phyloP scores from a whole-genome alignment of 2,113 vertebrate genomes.

The Diphyllodes magnificus region DNA sequence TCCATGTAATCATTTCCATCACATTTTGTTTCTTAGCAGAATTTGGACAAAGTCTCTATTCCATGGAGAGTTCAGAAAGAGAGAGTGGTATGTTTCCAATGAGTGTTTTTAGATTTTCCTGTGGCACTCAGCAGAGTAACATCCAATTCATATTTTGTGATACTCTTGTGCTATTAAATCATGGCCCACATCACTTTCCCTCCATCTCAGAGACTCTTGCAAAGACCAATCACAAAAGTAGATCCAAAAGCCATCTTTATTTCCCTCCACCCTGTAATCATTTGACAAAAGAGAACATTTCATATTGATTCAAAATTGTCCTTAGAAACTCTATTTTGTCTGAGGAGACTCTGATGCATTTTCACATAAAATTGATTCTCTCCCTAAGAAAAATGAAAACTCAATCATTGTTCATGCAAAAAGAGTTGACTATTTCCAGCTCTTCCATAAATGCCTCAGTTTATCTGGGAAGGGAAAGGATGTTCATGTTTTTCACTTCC shows the following conservation, averaged over 20 bases:
- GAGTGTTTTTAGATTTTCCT: neutral
- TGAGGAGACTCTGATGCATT: neutral
- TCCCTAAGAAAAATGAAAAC: neutral
- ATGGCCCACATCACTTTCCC: neutral
- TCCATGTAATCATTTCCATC: neutral
- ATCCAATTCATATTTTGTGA: neutral
- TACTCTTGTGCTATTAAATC: neutral
- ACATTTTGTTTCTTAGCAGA: neutral
- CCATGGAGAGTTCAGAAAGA: neutral
- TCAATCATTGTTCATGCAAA: neutral
- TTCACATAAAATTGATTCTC: conserved; percentile 5
- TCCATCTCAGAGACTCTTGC: neutral
- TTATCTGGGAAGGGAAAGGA: neutral
- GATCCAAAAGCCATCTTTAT: neutral
- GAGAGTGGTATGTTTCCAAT: neutral
- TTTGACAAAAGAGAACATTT: conserved; percentile 30
- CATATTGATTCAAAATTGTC: neutral
- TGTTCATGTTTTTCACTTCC: neutral
- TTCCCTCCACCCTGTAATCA: neutral
- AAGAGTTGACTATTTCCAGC: neutral
- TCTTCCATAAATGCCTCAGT: neutral
- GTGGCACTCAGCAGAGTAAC: neutral
- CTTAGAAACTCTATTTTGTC: neutral
- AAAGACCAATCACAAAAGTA: neutral
- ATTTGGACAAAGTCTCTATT: neutral